Evolutionary conservation across 2,113 vertebrate genomes (phyloP).

Genomic region (Pachyramphus minor): DNA sequence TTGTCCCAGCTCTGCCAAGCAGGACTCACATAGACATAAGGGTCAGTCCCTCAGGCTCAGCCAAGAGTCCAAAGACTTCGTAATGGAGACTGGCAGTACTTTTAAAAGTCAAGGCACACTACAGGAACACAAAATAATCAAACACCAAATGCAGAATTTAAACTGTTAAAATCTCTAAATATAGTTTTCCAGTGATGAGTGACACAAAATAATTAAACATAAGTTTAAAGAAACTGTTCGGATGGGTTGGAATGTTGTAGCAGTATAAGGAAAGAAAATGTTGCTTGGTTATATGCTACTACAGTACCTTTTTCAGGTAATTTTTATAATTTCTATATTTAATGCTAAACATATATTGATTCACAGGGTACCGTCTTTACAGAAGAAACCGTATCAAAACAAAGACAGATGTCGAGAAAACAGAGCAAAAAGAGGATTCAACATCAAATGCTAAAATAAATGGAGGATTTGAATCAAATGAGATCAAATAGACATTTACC

Average conservation of each 20-base stretch:
- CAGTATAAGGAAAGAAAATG: background rate
- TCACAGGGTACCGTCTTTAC: constrained; percentile 77
- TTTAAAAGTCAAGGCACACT: background rate
- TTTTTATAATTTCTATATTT: background rate
- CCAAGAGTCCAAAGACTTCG: background rate
- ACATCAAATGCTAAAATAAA: constrained; percentile 67
- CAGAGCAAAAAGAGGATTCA: background rate
- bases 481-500: constrained; percentile 8
- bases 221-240: background rate
- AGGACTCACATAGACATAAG: background rate
- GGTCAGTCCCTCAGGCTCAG: background rate
- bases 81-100: background rate
- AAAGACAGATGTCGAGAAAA: constrained; percentile 6
- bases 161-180: background rate
- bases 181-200: background rate
- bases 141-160: background rate
- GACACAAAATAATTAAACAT: background rate
- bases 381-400: constrained; percentile 18
- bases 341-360: background rate
- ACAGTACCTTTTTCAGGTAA: background rate
- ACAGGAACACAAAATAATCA: background rate
- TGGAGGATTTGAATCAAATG: constrained; percentile 69
- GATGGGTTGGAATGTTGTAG: background rate
- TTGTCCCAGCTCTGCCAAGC: background rate
- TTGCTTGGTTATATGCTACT: background rate